Base-by-base conservation (phyloP, 30 jellyfish, hydroid and myxozoan genomes). In the Pelagia noctiluca region DNA sequence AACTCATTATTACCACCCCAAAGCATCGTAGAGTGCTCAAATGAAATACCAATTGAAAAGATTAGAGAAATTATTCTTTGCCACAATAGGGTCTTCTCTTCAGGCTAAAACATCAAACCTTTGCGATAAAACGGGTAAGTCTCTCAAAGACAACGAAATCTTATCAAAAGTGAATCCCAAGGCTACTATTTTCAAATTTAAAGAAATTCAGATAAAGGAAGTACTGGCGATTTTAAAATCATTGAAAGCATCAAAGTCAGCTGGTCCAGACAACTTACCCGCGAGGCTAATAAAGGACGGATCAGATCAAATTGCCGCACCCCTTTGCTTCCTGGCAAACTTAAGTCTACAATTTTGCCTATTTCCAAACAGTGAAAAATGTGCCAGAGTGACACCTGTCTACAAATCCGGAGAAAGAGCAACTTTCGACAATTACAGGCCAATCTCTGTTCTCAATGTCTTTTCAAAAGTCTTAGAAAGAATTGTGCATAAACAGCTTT, bases 281-380 rank as follows among this genome's bases (percentile, higher is more conserved):
- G 79, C 63, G 28, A 76, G 88, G 78, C 79, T 54, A 50, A 76
- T 76, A 76, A 76, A 76, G 54, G 88, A 54, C 76, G 77, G 86
- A 75, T 75, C 86, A 75, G 83, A 50, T 3, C 88, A 76, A 76
- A 57, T 54, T 50, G 88, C 79, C 65, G 79, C 83, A 76, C 83
- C 79, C 63, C 79, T 60, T 33, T 54, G 88, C 88, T 76, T 76
- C 35, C 88, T 50, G 49, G 79, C 64, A 50, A 76, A 54, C 35
- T 32, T 0, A 54, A 76, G 88, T 54, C 88, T 76, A 24, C 62
- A 76, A 76, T 50, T 33, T 50, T 82, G 88, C 83, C 2, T 76
- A 76, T 76, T 76, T 76, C 88, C 88, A 76, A 76, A 60, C 57
- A 76, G 66, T 76, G 68, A 76, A 76, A 30, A 76, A 60, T 54